These are phyloP conservation scores for Glossophaga mutica DNA, from an alignment of 2,797 vertebrate genomes.

Conservation along the genomic window DNA sequence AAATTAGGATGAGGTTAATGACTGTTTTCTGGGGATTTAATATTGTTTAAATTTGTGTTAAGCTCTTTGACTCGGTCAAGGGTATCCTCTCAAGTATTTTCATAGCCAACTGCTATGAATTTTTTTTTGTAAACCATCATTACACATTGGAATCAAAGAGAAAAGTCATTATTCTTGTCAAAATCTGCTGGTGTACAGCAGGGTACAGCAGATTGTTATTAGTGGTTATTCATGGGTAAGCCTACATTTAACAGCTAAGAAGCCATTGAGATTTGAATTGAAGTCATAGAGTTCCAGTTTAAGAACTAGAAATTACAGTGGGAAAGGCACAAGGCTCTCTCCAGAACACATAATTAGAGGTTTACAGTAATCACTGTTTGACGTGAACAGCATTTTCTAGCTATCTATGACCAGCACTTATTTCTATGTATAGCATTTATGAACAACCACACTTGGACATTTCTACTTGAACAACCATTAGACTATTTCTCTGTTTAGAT, in stretches of 20 bases:
- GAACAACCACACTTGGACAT: conserved; percentile 20
- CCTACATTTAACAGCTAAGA: conserved; percentile 72
- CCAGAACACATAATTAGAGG: conserved; percentile 76
- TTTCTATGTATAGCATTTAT: conserved; percentile 42
- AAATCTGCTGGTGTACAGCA: conserved; percentile 40
- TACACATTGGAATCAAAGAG: conserved; percentile 54
- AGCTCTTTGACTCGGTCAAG: conserved; percentile 58
- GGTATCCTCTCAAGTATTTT: conserved; percentile 54
- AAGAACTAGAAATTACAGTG: conserved; percentile 76
- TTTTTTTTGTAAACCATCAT: conserved; percentile 59
- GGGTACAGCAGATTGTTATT: conserved; percentile 52
- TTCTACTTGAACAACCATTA: conserved; percentile 54
- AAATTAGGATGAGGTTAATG: conserved; percentile 76
- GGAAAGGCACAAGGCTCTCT: conserved; percentile 64
- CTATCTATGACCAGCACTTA: conserved; percentile 48
- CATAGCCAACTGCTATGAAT: conserved; percentile 34
- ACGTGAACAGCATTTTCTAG: conserved; percentile 60
- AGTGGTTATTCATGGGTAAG: conserved; percentile 61
- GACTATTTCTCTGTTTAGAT: conserved; percentile 3
- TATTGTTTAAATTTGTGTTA: conserved; percentile 59
- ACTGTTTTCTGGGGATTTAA: conserved; percentile 55
- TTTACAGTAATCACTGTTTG: conserved; percentile 71
- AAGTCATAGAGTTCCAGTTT: conserved; percentile 74
- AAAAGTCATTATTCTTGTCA: conserved; percentile 67
- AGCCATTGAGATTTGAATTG: conserved; percentile 75